Base-by-base conservation (phyloP, 2,888 invertebrate species). In the Penaeus monodon region DNA sequence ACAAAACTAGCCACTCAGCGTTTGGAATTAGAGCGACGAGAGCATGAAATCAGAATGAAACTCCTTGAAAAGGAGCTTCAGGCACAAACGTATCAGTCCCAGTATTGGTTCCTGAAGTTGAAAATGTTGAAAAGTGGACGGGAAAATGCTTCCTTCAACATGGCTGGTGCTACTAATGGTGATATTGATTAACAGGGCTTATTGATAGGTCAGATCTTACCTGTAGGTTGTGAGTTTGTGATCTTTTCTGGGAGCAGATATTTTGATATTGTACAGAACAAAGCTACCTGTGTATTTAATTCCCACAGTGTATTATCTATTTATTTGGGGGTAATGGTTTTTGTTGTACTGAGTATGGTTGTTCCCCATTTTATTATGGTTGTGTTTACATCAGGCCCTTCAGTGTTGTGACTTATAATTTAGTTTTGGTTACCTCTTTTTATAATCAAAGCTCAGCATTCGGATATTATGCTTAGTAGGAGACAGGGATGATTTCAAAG, bases 11-110 rank as follows among this genome's bases (percentile, higher is more conserved):
- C 81, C 64, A 70, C 81, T 14, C 88, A 88, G 66, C 86, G 89
- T 27, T 74, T 88, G 44, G 88, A 88, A 63, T 86, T 84, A 64
- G 86, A 88, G 64, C 81, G 84, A 33, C 76, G 70, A 17, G 89
- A 89, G 77, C 89, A 89, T 38, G 86, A 81, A 33, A n/a, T 87
- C n/a, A 77, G 79, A 66, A 89, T 89, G 89, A 84, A 85, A 57
- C 57, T 89, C 22, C 66, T 89, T 27, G 89, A 89, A 57, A 88
- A 89, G 33, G 88, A 89, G 78, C 82, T 89, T 27, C 88, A 88
- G 68, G 84, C 88, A 22, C 88, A 89, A 44, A 82, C 89, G 24
- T 84, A 86, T 38, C 88, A 89, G 57, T 81, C 85, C 63, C 88
- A 89, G 81, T 89, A 88, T 38, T 89, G 89, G 89, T 80, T 79